Evolutionary conservation across 1,140 invertebrate genomes (phyloP).

Genomic region (Campoletis sonorensis): DNA sequence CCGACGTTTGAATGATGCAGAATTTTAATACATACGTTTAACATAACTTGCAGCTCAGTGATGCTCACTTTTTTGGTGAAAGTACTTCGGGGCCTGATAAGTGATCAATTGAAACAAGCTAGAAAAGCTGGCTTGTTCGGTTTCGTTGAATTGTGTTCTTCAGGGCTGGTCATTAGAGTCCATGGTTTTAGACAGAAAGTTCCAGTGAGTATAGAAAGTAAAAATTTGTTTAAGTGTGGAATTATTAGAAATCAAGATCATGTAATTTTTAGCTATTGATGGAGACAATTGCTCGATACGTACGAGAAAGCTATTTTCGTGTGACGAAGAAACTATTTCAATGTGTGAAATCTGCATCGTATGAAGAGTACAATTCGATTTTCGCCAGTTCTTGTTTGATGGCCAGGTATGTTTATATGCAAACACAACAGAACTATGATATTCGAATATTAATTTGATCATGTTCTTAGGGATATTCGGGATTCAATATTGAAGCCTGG

Average conservation of each 20-base stretch:
- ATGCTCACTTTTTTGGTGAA: too few relatives aligned
- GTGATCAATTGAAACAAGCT: conserved; percentile 88
- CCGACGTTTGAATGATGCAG: too few relatives aligned
- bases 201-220: conserved; percentile 76
- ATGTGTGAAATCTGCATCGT: conserved; percentile 61
- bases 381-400: too few relatives aligned
- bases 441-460: too few relatives aligned
- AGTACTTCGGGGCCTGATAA: conserved; percentile 78
- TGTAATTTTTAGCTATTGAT: conserved; percentile 79
- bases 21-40: too few relatives aligned
- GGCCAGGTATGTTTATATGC: too few relatives aligned
- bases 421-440: too few relatives aligned
- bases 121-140: conserved; percentile 84
- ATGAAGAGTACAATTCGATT: too few relatives aligned
- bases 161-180: conserved; percentile 84
- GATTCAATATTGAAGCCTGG: too few relatives aligned
- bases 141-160: conserved; percentile 78
- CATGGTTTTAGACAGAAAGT: conserved; percentile 88
- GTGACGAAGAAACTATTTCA: conserved; percentile 80
- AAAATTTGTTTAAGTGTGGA: background rate
- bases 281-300: conserved; percentile 77
- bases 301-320: conserved; percentile 65
- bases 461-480: too few relatives aligned
- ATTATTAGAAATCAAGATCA: conserved; percentile 26
- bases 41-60: too few relatives aligned